Conservation (phyloP, 1,140 invertebrate species). For the Psilanteris sp. region DNA sequence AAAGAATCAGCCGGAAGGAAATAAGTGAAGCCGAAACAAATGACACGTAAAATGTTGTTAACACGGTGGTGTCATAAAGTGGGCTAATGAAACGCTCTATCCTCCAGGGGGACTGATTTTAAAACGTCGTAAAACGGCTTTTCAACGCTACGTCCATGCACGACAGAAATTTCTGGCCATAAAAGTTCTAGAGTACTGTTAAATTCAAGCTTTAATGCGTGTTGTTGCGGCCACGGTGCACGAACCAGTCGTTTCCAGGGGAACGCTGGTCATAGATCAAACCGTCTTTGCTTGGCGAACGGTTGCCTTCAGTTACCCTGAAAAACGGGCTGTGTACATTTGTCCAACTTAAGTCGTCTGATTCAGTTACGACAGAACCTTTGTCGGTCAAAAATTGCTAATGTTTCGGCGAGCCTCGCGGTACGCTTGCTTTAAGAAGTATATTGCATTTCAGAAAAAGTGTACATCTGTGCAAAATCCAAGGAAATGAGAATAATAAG, state of each 20-base stretch:
- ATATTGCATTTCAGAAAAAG: too few species aligned
- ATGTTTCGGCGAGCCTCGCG: too few species aligned
- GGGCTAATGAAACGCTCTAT: constrained; percentile 39
- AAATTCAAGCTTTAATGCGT: constrained; percentile 37
- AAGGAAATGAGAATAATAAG: too few species aligned
- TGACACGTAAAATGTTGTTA: constrained; percentile 40
- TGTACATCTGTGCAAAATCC: too few species aligned
- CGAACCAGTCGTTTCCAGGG: constrained; percentile 36
- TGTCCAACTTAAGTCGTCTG: too few species aligned
- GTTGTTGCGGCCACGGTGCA: constrained; percentile 15
- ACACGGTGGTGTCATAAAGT: constrained; percentile 32
- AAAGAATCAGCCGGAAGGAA: neutral
- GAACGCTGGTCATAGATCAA: constrained; percentile 40
- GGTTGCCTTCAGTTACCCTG: constrained; percentile 18
- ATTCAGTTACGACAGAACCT: too few species aligned
- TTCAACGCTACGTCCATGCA: constrained; percentile 22
- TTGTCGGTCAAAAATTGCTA: too few species aligned
- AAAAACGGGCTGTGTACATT: constrained; percentile 21
- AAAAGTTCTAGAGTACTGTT: constrained; percentile 33
- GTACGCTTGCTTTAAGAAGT: too few species aligned
- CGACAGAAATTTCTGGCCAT: neutral
- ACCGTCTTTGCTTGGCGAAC: constrained; percentile 16
- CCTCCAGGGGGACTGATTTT: constrained; percentile 8
- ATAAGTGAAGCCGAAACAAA: constrained; percentile 11
- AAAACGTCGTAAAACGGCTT: constrained; percentile 28